Evolutionary conservation across 2,888 invertebrate genomes (phyloP), one percentile per base, ranked within the genome.

Genomic region (Apeira syringaria): DNA sequence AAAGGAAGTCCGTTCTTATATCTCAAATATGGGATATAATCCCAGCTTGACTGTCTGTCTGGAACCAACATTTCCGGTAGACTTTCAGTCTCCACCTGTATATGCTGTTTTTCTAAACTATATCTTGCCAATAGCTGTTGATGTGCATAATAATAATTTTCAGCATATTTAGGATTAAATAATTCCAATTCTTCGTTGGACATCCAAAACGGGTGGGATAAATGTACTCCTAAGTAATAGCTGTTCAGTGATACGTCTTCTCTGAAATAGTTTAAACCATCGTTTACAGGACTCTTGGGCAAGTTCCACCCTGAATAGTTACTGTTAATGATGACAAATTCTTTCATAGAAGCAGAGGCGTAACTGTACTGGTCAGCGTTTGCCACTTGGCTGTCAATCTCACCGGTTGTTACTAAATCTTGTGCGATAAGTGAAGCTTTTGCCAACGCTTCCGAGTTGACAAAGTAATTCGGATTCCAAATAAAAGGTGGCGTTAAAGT

Each of bases 171-270:
- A 7, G 75, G 57, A 59, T 84, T 79, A 0, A 69, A 47, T 39
- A 69, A 61, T 41, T 80, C 78, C 3, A 87, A 65, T 52, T 90
- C 88, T 17, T 86, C 78, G 42, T 85, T 82, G 3, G 80, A 74
- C 83, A 93, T 81, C 92, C 92, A 93, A 69, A 89, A 92, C 1
- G 93, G 93, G 59, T 84, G 89, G 45, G 91, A 71, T 26, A 91
- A 64, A 54, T 93, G 91, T 53, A 91, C 73, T 50, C 89, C 91
- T 53, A 89, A 91, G 68, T 93, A 92, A 65, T 89, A 93, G 29
- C 87, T 77, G 62, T 92, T 93, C 6, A 93, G 64, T 12, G 90
- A 91, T 39, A 93, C 79, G 52, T 94, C 94, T 80, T 94, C 93
- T 50, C 91, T 91, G 61, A 93, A 93, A 60, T 93, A 93, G 42